Evolutionary conservation across 2,113 vertebrate species (phyloP).

Genomic region (Illadopsis cleaveri): DNA sequence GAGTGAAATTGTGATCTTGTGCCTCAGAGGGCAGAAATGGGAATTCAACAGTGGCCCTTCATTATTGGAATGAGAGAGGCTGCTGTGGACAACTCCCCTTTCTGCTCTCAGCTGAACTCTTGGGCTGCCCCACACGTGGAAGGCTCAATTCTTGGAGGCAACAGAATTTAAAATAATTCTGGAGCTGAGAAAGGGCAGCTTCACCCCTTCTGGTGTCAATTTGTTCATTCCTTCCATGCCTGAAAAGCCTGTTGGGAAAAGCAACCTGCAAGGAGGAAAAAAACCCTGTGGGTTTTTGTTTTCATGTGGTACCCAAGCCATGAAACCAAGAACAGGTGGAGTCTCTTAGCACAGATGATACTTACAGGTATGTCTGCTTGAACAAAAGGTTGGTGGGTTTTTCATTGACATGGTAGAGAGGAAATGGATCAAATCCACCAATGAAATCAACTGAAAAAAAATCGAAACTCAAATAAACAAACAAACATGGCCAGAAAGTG

Average conservation of each 20-base stretch:
- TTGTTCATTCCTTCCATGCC: not conserved
- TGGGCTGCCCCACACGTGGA: not conserved
- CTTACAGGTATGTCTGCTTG: constrained; percentile 92
- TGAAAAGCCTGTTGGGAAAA: not conserved
- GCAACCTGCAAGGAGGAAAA: not conserved
- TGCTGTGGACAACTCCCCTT: not conserved
- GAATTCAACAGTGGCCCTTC: not conserved
- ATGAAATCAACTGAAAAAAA: constrained; percentile 98
- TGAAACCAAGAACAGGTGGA: not conserved
- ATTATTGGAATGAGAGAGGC: not conserved
- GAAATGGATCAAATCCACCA: constrained; percentile 96
- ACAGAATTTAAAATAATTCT: not conserved
- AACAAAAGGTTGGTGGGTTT: constrained; percentile 91
- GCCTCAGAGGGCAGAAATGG: not conserved
- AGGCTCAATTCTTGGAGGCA: not conserved
- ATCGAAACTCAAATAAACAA: constrained; percentile 77
- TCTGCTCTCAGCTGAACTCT: not conserved
- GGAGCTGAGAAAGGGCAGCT: not conserved
- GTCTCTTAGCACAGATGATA: constrained; percentile 55
- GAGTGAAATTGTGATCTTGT: not conserved
- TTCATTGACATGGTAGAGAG: constrained; percentile 94
- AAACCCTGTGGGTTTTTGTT: not conserved
- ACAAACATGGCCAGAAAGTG: constrained; percentile 50
- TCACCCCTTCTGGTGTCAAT: not conserved
- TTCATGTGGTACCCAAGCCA: not conserved